Evolutionary conservation across 2,113 vertebrate species (phyloP), one percentile per base, ranked within the genome.

Genomic region (Pteruthius melanotis): DNA sequence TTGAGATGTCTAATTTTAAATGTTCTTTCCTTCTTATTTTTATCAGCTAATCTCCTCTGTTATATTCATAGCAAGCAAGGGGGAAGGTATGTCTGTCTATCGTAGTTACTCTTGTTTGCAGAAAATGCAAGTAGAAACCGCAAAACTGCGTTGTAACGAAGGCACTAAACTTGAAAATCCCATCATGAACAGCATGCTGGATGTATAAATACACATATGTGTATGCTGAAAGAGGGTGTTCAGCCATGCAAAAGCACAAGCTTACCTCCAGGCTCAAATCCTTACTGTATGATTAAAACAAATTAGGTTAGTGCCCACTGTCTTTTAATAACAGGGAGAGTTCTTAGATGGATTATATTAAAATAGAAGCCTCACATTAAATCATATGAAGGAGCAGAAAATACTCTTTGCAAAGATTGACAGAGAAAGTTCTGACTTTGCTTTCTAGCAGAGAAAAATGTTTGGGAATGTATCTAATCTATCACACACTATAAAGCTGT

Each of bases 381-480:
- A 68, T 56, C 26, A 66, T 77, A 47, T 30, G 56, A 87, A 88
- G 35, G 22, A 77, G 20, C 54, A 87, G 69, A 89, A 35, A 83
- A 89, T 39, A 18, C 33, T 79, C 33, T 47, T 75, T 49, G 37
- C 60, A 27, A 21, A 77, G 69, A 68, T 82, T 89, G 75, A 66
- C 50, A 78, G 71, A 63, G 42, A 52, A 87, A 90, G 65, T 75
- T 90, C 68, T 81, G 80, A 90, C 31, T 94, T 93, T 1, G 11
- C 57, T 87, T 86, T 65, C 64, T 76, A 92, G 63, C 74, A 28
- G 64, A 82, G 64, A 40, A 59, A 74, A 96, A 75, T 52, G 15
- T 70, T 94, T 84, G 71, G 21, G 57, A 95, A 79, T 80, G 59
- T 81, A 52, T 90, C 88, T 94, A 76, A 94, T 95, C 89, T 94